phyloP scores from a whole-genome alignment of 2,113 vertebrate genomes.

The Caracal caracal region DNA sequence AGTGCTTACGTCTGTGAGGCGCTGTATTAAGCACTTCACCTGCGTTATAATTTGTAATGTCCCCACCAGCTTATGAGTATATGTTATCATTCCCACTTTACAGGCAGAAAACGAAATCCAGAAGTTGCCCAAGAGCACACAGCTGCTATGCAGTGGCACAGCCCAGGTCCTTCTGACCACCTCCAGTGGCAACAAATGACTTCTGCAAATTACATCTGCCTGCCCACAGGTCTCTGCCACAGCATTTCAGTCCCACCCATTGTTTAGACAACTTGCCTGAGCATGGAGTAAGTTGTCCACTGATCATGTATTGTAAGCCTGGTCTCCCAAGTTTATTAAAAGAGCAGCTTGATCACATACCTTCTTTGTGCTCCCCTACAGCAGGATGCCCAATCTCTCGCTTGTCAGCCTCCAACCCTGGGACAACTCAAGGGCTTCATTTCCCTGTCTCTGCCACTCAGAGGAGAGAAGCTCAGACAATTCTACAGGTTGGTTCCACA shows the following conservation, averaged over 20 bases:
- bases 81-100: neutral
- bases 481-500: neutral
- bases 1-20: no score
- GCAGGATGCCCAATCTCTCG: neutral
- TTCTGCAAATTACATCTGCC: neutral
- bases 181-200: neutral
- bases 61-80: neutral
- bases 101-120: neutral
- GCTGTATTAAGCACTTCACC: neutral
- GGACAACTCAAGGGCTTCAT: neutral
- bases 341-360: neutral
- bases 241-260: neutral
- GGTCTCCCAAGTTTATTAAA: neutral
- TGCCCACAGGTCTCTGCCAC: neutral
- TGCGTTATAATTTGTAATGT: neutral
- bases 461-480: neutral
- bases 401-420: neutral
- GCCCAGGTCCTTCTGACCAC: neutral
- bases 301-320: neutral
- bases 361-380: neutral
- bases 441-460: neutral
- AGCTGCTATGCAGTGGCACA: neutral
- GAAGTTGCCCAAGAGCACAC: neutral
- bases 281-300: neutral
- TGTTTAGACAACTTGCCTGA: neutral